Conservation (phyloP, 2,888 invertebrate species). For the Synergus umbraculus region DNA sequence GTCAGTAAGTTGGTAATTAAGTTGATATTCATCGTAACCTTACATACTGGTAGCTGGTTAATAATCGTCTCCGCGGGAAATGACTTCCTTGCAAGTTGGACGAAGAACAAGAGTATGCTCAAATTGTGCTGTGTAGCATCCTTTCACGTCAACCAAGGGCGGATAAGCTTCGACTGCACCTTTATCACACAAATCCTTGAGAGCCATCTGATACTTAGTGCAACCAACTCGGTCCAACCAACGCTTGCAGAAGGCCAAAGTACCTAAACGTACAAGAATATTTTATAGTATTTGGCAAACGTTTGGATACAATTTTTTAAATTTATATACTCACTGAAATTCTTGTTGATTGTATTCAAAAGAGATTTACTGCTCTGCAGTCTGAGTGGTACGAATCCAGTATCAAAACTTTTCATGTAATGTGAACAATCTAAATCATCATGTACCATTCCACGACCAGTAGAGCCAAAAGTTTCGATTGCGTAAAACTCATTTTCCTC, state of each 20-base stretch:
- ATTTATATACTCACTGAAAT: conserved; percentile 84
- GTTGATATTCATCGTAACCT: conserved; percentile 16
- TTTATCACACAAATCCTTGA: conserved; percentile 99
- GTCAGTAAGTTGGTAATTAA: neutral
- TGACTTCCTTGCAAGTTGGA: conserved; percentile 98
- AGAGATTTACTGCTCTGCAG: conserved; percentile 95
- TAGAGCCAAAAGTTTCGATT: conserved; percentile 99
- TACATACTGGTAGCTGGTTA: conserved; percentile 75
- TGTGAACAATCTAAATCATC: conserved; percentile 99
- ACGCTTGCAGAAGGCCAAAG: conserved; percentile 98
- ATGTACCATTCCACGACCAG: conserved; percentile 95
- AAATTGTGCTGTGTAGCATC: conserved; percentile 99
- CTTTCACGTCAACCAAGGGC: conserved; percentile 97
- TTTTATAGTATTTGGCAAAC: conserved; percentile 24
- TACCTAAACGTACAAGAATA: conserved; percentile 75
- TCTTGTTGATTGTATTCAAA: conserved; percentile 94
- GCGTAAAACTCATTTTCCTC: conserved; percentile 99
- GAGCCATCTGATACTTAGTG: conserved; percentile 97
- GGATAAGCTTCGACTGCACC: conserved; percentile 99
- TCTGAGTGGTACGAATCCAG: conserved; percentile 93
- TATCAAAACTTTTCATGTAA: conserved; percentile 99
- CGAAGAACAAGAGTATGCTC: conserved; percentile 98
- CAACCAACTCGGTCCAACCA: conserved; percentile 99
- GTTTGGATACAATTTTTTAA: conserved; percentile 29
- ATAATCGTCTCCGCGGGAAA: conserved; percentile 98